These are phyloP conservation scores for Cephonodes hylas DNA, from an alignment of 2,888 invertebrate genomes.

Conservation along the genomic window DNA sequence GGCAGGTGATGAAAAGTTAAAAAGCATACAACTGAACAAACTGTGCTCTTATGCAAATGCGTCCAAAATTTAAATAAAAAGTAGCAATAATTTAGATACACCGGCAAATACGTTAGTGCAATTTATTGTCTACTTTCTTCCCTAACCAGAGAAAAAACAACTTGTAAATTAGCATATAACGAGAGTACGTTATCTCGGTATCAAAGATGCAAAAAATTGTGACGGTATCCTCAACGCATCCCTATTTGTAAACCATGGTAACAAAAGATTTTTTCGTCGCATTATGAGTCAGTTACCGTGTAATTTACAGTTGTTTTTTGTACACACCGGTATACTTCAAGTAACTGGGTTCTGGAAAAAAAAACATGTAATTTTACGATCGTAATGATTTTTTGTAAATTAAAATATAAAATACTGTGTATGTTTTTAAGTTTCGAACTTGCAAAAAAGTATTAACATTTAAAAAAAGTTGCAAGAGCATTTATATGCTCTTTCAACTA, in stretches of 20 bases:
- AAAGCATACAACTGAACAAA: too few relatives aligned
- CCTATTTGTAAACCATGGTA: slow-evolving; percentile 26
- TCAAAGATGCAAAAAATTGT: slow-evolving; percentile 36
- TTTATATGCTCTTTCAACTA: too few relatives aligned
- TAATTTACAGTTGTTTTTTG: slow-evolving; percentile 49
- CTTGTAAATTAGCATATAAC: slow-evolving; percentile 56
- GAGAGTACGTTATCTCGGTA: slow-evolving; percentile 57
- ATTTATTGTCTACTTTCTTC: background rate
- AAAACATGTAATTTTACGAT: background rate
- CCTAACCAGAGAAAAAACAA: slow-evolving; percentile 26
- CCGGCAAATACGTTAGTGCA: background rate
- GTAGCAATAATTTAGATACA: background rate
- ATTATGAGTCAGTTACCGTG: slow-evolving; percentile 48
- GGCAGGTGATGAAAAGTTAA: too few relatives aligned
- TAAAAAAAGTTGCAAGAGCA: too few relatives aligned
- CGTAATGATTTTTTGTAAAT: background rate
- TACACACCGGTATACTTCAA: background rate
- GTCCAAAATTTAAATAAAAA: background rate
- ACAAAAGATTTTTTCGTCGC: slow-evolving; percentile 29
- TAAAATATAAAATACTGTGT: too few relatives aligned
- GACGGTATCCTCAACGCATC: slow-evolving; percentile 35
- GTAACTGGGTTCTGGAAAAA: background rate
- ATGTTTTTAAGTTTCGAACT: too few relatives aligned
- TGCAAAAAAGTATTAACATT: too few relatives aligned
- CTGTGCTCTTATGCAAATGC: too few relatives aligned